These are phyloP conservation scores for Ophion ellenae DNA, from an alignment of 2,888 invertebrate species.

Conservation along the genomic window DNA sequence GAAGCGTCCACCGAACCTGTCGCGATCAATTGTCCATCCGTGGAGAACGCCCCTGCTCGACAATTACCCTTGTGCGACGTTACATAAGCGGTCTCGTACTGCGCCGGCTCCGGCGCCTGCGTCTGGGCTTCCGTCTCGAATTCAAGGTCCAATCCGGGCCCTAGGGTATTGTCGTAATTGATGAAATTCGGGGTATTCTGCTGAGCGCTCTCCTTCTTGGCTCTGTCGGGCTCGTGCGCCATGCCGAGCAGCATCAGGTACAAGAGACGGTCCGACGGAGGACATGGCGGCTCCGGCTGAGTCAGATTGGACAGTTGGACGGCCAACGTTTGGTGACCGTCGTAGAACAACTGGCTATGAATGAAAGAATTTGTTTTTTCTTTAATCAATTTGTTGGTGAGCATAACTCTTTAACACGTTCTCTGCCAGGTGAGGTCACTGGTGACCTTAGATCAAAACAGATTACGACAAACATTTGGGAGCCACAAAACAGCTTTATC, in stretches of 20 bases:
- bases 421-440: too few relatives aligned
- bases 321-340: slow-evolving; percentile 97
- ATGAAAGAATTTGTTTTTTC: slow-evolving; percentile 5
- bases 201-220: slow-evolving; percentile 85
- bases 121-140: slow-evolving; percentile 97
- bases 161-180: slow-evolving; percentile 87
- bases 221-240: slow-evolving; percentile 91
- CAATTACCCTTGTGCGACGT: slow-evolving; percentile 99
- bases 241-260: slow-evolving; percentile 94
- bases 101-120: slow-evolving; percentile 97
- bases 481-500: too few relatives aligned
- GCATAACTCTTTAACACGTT: not conserved
- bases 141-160: slow-evolving; percentile 94
- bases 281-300: slow-evolving; percentile 96
- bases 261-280: slow-evolving; percentile 96
- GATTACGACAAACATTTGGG: too few relatives aligned
- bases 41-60: slow-evolving; percentile 97
- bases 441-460: too few relatives aligned
- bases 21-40: slow-evolving; percentile 97
- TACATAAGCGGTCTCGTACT: slow-evolving; percentile 99
- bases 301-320: slow-evolving; percentile 92
- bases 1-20: slow-evolving; percentile 99
- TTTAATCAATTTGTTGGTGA: not conserved
- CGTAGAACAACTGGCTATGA: slow-evolving; percentile 97
- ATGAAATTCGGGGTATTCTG: slow-evolving; percentile 84